phyloP scores from a whole-genome alignment of 2,797 vertebrate genomes.

The Fratercula arctica region DNA sequence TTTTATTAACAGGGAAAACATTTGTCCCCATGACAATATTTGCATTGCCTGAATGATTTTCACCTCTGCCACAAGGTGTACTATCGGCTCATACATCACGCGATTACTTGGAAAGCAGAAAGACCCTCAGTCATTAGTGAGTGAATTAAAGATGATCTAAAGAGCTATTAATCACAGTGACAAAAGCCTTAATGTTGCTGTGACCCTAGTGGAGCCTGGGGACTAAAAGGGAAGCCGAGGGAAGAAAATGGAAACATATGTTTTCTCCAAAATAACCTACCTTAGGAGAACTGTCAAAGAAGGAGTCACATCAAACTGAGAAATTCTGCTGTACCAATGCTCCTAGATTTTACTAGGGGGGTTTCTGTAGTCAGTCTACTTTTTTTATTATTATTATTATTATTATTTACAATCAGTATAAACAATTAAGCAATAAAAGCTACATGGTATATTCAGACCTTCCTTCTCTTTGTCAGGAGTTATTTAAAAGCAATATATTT shows the following conservation, averaged over 20 bases:
- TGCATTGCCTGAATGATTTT: slow-evolving; percentile 98
- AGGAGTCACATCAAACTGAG: slow-evolving; percentile 77
- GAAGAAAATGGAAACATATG: slow-evolving; percentile 98
- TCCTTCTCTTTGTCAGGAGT: slow-evolving; percentile 51
- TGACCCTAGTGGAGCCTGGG: slow-evolving; percentile 93
- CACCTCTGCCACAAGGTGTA: slow-evolving; percentile 99
- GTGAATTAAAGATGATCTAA: slow-evolving; percentile 99
- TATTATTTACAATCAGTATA: slow-evolving; percentile 34
- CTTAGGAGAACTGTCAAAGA: slow-evolving; percentile 89
- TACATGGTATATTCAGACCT: neutral
- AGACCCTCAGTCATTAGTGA: slow-evolving; percentile 99
- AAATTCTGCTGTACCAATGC: slow-evolving; percentile 75
- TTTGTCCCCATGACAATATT: slow-evolving; percentile 94
- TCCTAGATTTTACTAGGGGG: slow-evolving; percentile 60
- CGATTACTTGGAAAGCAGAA: slow-evolving; percentile 97
- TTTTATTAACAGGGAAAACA: slow-evolving; percentile 95
- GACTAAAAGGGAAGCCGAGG: slow-evolving; percentile 88
- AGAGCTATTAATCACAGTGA: slow-evolving; percentile 99
- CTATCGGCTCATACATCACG: slow-evolving; percentile 98
- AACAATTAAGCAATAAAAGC: slow-evolving; percentile 46
- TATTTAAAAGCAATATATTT: slow-evolving; percentile 38
- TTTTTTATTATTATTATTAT: slow-evolving; percentile 11
- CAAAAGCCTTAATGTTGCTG: slow-evolving; percentile 99
- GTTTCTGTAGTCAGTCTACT: slow-evolving; percentile 12
- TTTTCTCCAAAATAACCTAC: slow-evolving; percentile 98